phyloP scores from a whole-genome alignment of 2,797 vertebrate genomes.

The Artibeus lituratus region DNA sequence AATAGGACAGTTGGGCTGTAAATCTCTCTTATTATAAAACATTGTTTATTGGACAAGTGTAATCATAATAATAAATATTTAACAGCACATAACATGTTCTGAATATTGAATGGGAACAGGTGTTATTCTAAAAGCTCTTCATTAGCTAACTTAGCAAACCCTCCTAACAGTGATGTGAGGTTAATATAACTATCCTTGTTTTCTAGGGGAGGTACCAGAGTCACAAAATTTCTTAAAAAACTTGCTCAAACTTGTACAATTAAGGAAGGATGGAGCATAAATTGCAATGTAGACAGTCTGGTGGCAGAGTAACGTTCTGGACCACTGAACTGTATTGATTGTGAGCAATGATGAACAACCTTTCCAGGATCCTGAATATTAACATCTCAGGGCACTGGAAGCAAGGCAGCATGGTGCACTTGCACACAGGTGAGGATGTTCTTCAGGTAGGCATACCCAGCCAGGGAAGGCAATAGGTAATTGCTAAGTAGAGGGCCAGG shows the following conservation, averaged over 20 bases:
- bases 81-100: not conserved
- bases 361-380: not conserved
- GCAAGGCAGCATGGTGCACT: not conserved
- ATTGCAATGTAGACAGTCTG: not conserved
- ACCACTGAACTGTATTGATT: not conserved
- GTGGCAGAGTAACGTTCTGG: not conserved
- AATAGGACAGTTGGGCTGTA: not conserved
- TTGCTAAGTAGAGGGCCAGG: not conserved
- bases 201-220: not conserved
- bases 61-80: not conserved
- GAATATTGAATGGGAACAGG: too few relatives aligned
- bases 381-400: not conserved
- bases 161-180: too few relatives aligned
- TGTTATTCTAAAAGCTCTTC: not conserved
- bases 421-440: not conserved
- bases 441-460: not conserved
- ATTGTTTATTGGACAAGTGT: not conserved
- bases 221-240: not conserved
- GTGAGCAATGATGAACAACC: not conserved
- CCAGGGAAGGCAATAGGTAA: not conserved
- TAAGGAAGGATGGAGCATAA: not conserved
- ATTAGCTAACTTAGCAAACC: not conserved
- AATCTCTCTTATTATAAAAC: not conserved
- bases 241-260: not conserved
- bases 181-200: not conserved